Percentiles rank a stretch among this genome's conserved stretches.
Evolutionary conservation across 2,888 invertebrate genomes (phyloP).

Genomic region (Melinopterus prodromus): DNA sequence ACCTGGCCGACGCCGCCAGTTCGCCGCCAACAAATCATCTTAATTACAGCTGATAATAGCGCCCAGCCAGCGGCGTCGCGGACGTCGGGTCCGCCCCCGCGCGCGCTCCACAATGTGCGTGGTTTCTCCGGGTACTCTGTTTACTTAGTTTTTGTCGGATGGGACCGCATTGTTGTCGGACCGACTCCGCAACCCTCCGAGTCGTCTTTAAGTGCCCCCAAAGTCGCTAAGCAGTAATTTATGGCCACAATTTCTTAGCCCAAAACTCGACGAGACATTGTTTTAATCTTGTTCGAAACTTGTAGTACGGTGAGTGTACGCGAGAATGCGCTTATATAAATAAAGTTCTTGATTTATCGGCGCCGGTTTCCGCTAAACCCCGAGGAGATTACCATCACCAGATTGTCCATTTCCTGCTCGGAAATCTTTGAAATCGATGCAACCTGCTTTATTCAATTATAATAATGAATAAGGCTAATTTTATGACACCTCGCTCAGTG

Average conservation of each 20-base stretch:
- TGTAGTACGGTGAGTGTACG: conserved; percentile 7
- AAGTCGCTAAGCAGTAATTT: conserved; percentile 25
- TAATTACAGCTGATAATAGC: conserved; percentile 53
- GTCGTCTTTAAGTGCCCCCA: conserved; percentile 22
- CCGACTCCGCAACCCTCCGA: conserved; percentile 30
- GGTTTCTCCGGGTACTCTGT: conserved; percentile 25
- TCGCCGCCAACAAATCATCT: conserved; percentile 51
- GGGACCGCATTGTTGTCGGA: conserved; percentile 37
- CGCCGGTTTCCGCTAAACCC: conserved; percentile 5
- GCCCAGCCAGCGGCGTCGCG: conserved; percentile 37
- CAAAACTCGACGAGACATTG: conserved; percentile 18
- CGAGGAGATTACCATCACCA: background rate
- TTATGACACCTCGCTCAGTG: too few relatives aligned
- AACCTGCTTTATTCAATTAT: background rate
- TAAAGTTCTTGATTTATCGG: conserved; percentile 27
- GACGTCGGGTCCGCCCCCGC: background rate
- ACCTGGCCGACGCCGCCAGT: conserved; percentile 50
- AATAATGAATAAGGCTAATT: too few relatives aligned
- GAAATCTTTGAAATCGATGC: background rate
- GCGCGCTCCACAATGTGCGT: conserved; percentile 28
- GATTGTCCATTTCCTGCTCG: conserved; percentile 10
- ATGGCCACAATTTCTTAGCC: conserved; percentile 23
- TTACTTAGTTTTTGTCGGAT: conserved; percentile 31
- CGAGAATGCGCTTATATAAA: conserved; percentile 8
- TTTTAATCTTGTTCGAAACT: conserved; percentile 25